Conservation (phyloP, 2,797 vertebrate genomes). For the Alca torda region DNA sequence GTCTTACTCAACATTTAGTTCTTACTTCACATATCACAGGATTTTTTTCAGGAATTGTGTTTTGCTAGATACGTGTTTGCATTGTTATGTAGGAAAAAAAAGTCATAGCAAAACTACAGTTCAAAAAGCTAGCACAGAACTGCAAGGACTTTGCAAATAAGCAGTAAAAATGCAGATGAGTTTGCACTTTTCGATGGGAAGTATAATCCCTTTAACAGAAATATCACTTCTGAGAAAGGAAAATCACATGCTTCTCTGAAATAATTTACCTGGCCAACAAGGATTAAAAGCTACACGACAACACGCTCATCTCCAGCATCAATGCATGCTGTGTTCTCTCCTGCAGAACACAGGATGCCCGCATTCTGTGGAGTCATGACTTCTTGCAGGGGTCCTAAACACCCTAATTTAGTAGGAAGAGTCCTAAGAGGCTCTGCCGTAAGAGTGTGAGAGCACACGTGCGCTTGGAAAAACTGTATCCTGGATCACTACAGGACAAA, state of each 20-base stretch:
- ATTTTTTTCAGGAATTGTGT: not conserved
- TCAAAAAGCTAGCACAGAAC: not conserved
- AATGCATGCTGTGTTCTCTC: accelerated
- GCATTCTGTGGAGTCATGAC: not conserved
- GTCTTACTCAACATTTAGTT: not conserved
- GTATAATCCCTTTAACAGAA: not conserved
- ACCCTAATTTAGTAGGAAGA: not conserved
- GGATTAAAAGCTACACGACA: not conserved
- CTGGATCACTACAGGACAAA: not conserved
- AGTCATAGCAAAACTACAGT: not conserved
- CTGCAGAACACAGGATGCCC: not conserved
- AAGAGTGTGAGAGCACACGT: not conserved
- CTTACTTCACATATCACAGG: not conserved
- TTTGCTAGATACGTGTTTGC: not conserved
- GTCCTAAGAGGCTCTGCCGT: not conserved
- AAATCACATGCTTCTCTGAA: not conserved
- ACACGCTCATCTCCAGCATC: not conserved
- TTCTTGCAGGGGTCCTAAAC: not conserved
- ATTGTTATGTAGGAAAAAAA: not conserved
- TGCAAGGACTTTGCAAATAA: not conserved
- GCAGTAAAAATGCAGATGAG: not conserved
- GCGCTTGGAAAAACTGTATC: not conserved
- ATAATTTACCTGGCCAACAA: not conserved
- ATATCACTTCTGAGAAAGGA: not conserved
- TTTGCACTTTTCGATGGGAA: not conserved